Percentiles rank a stretch among this genome's conserved stretches.
Conservation (phyloP, 2,888 invertebrate species). For the Physocephala rufipes region DNA sequence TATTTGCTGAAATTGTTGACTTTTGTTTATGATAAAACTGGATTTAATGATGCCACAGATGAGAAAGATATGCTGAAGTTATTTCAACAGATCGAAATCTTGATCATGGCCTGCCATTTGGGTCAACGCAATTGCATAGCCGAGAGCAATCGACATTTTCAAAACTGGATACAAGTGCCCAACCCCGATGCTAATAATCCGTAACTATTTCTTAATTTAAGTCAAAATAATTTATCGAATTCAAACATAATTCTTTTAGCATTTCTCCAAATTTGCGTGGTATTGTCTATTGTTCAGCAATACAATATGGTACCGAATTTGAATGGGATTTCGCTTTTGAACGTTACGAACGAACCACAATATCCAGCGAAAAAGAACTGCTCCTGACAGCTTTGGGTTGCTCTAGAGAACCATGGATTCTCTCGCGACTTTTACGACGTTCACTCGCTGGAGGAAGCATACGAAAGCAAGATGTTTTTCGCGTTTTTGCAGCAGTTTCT, state of each 20-base stretch:
- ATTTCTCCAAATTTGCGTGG: constrained; percentile 85
- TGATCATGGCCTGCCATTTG: constrained; percentile 79
- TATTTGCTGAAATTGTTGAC: constrained; percentile 75
- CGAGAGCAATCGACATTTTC: constrained; percentile 77
- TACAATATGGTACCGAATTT: constrained; percentile 80
- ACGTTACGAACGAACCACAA: constrained; percentile 77
- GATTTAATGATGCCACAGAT: constrained; percentile 72
- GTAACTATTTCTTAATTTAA: constrained; percentile 66
- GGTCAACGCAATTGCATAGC: constrained; percentile 78
- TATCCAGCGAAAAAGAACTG: constrained; percentile 83
- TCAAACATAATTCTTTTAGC: constrained; percentile 63
- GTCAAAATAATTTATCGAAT: neutral
- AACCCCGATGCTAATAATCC: constrained; percentile 79
- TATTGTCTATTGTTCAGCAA: constrained; percentile 87
- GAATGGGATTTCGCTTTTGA: constrained; percentile 93
- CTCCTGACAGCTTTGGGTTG: constrained; percentile 84
- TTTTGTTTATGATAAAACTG: constrained; percentile 75
- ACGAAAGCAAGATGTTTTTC: constrained; percentile 81
- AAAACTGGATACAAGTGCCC: constrained; percentile 77
- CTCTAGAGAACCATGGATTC: constrained; percentile 82
- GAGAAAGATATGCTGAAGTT: constrained; percentile 71
- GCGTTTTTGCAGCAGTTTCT: constrained; percentile 81
- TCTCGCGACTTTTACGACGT: constrained; percentile 76
- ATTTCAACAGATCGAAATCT: constrained; percentile 76
- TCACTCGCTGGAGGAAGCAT: constrained; percentile 79